Conservation (phyloP, 2,113 vertebrate species). For the Choloepus hoffmanni region DNA sequence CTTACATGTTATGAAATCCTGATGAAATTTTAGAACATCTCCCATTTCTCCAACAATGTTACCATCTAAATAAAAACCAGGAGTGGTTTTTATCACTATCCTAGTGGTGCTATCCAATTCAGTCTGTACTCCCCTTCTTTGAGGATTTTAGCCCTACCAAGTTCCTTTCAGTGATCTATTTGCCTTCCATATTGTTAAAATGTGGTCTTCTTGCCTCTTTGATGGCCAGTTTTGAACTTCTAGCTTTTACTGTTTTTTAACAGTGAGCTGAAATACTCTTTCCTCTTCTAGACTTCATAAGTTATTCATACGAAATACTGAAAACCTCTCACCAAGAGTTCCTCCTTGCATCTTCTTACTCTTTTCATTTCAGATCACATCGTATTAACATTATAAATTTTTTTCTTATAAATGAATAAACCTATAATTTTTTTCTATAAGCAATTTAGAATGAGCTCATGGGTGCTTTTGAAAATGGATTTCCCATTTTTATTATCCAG, state of each 20-base stretch:
- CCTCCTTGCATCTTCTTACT: not conserved
- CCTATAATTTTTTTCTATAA: not conserved
- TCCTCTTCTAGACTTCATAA: not conserved
- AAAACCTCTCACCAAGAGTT: not conserved
- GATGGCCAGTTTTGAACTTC: not conserved
- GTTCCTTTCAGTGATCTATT: not conserved
- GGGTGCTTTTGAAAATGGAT: slow-evolving; percentile 20
- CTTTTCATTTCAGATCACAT: not conserved
- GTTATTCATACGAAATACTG: not conserved
- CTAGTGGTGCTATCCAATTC: not conserved
- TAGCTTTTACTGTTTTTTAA: not conserved
- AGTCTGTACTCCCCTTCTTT: not conserved
- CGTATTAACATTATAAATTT: not conserved
- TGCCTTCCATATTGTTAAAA: slow-evolving; percentile 4
- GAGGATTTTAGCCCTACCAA: not conserved
- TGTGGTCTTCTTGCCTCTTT: not conserved
- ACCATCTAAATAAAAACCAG: not conserved
- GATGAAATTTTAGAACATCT: not conserved
- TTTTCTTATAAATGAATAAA: slow-evolving; percentile 36
- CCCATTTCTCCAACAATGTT: not conserved
- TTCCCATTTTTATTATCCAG: slow-evolving; percentile 52
- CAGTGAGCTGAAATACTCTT: not conserved
- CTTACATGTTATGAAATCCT: not conserved
- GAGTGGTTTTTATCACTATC: not conserved
- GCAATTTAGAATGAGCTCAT: not conserved